Conservation (phyloP, 2,888 invertebrate species). For the Pseudococcus longispinus region DNA sequence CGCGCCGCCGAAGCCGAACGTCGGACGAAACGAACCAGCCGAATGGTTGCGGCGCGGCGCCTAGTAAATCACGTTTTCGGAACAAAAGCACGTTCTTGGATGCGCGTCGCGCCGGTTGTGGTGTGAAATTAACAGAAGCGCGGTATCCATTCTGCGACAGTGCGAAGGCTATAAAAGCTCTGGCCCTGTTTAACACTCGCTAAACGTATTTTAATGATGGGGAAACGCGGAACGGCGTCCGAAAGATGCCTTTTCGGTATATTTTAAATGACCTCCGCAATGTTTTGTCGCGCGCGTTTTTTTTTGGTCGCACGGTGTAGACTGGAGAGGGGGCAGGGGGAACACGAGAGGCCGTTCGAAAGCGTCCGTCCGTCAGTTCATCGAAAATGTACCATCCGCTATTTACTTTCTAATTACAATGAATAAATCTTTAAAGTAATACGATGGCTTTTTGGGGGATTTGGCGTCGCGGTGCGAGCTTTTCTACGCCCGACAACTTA, state of each 20-base stretch:
- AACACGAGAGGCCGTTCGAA: not conserved
- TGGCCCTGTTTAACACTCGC: slow-evolving; percentile 20
- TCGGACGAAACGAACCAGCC: not conserved
- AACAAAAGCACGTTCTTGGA: slow-evolving; percentile 2
- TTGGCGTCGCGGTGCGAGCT: not conserved
- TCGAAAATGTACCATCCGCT: not conserved
- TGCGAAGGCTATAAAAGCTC: not conserved
- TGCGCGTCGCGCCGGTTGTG: not conserved
- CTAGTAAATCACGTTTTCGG: slow-evolving; percentile 31
- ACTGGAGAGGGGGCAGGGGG: not conserved
- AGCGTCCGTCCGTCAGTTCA: not conserved
- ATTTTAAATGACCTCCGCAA: not conserved
- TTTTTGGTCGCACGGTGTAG: not conserved
- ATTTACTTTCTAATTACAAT: slow-evolving; percentile 19
- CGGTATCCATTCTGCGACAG: not conserved
- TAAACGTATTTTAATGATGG: slow-evolving; percentile 33
- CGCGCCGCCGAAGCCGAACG: not conserved
- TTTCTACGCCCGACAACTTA: slow-evolving; percentile 19
- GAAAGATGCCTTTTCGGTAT: not conserved
- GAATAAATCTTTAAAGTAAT: slow-evolving; percentile 4
- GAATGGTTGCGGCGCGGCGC: slow-evolving; percentile 12
- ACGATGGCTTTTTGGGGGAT: not conserved
- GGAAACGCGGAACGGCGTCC: not conserved
- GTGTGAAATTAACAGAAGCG: slow-evolving; percentile 11
- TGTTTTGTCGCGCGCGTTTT: not conserved